Evolutionary conservation across 30 jellyfish, hydroid and myxozoan genomes (phyloP).

Genomic region (Hydractinia symbiolongicarpus): DNA sequence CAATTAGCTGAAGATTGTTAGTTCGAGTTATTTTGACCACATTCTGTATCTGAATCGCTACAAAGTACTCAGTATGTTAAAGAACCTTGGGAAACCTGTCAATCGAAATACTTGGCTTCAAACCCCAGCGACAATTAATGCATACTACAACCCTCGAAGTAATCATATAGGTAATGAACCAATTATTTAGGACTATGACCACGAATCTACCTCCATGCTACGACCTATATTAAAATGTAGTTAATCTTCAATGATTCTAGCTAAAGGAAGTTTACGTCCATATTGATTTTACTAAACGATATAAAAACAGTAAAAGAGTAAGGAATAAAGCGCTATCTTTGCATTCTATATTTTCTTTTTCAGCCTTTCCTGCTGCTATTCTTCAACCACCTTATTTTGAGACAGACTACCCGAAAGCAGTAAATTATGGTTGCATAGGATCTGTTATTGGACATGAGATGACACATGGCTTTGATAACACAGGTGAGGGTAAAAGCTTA

Average conservation of each 20-base stretch:
- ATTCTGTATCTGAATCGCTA: too few species aligned
- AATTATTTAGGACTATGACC: too few species aligned
- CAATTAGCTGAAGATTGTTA: too few species aligned
- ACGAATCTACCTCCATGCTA: too few species aligned
- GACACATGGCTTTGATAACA: slow-evolving; percentile 85
- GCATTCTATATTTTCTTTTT: neutral
- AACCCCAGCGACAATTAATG: slow-evolving; percentile 89
- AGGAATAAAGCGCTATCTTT: too few species aligned
- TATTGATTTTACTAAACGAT: too few species aligned
- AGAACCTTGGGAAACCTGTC: slow-evolving; percentile 44
- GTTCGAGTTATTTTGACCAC: too few species aligned
- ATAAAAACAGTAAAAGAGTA: too few species aligned
- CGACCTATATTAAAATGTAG: too few species aligned
- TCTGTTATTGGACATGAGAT: slow-evolving; percentile 91
- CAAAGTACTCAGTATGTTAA: neutral
- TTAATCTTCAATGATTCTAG: neutral
- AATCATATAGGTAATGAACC: slow-evolving; percentile 63
- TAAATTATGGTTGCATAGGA: slow-evolving; percentile 86
- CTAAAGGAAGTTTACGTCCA: neutral
- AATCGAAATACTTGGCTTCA: slow-evolving; percentile 65
- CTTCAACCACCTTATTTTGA: slow-evolving; percentile 87
- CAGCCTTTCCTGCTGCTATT: slow-evolving; percentile 95
- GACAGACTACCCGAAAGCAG: slow-evolving; percentile 66
- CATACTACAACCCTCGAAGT: slow-evolving; percentile 62
- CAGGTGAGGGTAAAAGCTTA: slow-evolving; percentile 31